phyloP scores from a whole-genome alignment of 2,797 vertebrate genomes.

The Apodemus agrarius region DNA sequence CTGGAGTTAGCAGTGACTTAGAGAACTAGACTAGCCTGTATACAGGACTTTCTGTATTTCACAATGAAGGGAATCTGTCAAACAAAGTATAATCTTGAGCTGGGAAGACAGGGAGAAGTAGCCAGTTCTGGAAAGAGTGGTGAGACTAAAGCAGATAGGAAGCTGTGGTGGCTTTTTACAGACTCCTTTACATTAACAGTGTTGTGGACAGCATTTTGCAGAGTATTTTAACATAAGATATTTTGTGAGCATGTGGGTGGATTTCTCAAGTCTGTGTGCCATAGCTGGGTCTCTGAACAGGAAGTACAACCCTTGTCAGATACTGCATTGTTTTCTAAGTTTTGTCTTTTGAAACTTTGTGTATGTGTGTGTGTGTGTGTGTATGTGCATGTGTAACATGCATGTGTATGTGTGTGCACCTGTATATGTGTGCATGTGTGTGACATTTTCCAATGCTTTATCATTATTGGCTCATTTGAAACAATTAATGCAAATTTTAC shows the following conservation, averaged over 20 bases:
- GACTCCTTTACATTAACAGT: background rate
- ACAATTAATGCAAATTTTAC: background rate
- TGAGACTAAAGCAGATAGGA: background rate
- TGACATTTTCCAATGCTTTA: background rate
- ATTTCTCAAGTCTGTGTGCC: background rate
- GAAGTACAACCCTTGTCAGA: background rate
- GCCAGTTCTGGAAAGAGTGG: background rate
- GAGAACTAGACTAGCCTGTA: too few species aligned
- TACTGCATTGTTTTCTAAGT: background rate
- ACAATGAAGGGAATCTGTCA: background rate
- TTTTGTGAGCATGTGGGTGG: background rate
- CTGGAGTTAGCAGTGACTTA: background rate
- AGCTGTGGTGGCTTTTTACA: background rate
- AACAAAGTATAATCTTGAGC: background rate
- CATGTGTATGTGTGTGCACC: background rate
- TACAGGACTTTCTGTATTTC: background rate
- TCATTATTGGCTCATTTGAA: background rate
- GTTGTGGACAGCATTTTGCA: background rate
- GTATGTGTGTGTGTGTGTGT: background rate
- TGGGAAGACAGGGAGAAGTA: background rate
- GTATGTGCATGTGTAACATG: too few species aligned
- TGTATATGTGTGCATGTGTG: background rate
- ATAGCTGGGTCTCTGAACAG: background rate
- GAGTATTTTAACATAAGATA: background rate
- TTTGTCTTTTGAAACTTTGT: background rate